Evolutionary conservation across 2,888 invertebrate species (phyloP).

Genomic region (Agriopis leucophaearia): DNA sequence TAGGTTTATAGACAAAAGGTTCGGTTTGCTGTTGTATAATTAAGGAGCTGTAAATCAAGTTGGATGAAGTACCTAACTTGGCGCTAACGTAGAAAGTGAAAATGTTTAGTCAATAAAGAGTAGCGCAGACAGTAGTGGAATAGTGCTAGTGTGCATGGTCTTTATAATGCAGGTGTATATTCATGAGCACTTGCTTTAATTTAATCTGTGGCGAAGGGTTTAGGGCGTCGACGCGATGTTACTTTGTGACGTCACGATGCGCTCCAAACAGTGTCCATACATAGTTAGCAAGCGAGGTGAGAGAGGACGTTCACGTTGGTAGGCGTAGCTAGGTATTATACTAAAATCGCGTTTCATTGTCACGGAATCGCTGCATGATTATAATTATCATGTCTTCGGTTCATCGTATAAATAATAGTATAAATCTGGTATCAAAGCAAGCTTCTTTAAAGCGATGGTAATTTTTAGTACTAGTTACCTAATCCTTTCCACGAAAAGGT

Average conservation of each 20-base stretch:
- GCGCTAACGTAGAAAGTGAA: constrained; percentile 19
- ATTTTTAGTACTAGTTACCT: no score
- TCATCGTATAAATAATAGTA: no score
- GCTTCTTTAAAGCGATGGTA: no score
- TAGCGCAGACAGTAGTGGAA: constrained; percentile 22
- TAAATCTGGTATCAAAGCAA: no score
- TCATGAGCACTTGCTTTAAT: constrained; percentile 14
- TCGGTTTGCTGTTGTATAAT: constrained; percentile 33
- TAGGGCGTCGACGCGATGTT: constrained; percentile 28
- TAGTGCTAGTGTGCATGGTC: constrained; percentile 10
- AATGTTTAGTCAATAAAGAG: constrained; percentile 32
- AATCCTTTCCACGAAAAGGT: no score
- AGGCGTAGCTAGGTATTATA: constrained; percentile 4
- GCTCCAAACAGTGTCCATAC: constrained; percentile 11
- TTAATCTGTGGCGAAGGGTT: constrained; percentile 17
- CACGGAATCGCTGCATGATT: not conserved
- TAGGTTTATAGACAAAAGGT: constrained; percentile 26
- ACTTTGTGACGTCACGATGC: constrained; percentile 31
- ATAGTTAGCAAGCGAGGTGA: not conserved
- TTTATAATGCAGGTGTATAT: constrained; percentile 17
- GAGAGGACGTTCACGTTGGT: constrained; percentile 19
- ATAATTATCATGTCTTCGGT: not conserved
- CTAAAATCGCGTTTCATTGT: not conserved
- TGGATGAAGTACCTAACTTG: constrained; percentile 23
- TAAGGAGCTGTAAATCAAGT: constrained; percentile 33